Conservation (phyloP, 2,797 vertebrate genomes). For the Spatula versicolor region DNA sequence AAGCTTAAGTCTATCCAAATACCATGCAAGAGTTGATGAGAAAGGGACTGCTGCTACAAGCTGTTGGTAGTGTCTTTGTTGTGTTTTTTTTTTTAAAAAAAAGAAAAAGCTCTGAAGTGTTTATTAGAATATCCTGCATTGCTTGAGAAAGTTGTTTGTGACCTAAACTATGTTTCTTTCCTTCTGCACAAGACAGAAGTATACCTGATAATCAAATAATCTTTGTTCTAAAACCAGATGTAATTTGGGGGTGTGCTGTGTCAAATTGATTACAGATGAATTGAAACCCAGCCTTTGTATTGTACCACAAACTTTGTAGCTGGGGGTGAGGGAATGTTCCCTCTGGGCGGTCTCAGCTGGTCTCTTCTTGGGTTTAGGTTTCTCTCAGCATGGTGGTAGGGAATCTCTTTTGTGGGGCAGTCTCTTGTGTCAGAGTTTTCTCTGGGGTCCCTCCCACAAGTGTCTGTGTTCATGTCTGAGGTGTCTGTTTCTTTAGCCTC, state of each 20-base stretch:
- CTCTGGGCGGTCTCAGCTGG: background rate
- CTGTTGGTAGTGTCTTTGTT: background rate
- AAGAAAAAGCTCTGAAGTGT: background rate
- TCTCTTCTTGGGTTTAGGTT: background rate
- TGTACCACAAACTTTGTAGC: background rate
- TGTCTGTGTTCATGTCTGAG: background rate
- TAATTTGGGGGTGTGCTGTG: background rate
- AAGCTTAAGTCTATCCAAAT: background rate
- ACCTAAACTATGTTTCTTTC: background rate
- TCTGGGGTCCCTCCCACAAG: accelerated
- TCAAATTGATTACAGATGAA: background rate
- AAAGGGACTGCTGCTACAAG: background rate
- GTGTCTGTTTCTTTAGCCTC: background rate
- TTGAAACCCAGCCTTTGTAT: background rate
- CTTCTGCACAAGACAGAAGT: background rate
- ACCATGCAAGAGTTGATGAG: background rate
- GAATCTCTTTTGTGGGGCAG: background rate
- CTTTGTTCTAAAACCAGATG: background rate
- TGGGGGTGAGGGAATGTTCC: background rate
- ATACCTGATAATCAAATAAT: background rate
- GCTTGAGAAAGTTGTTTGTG: background rate
- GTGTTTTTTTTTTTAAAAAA: too few species aligned
- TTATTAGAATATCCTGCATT: background rate
- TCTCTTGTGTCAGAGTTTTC: background rate
- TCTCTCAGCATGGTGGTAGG: background rate